phyloP scores from a whole-genome alignment of 2,113 vertebrate genomes.

The Semnornis frantzii region DNA sequence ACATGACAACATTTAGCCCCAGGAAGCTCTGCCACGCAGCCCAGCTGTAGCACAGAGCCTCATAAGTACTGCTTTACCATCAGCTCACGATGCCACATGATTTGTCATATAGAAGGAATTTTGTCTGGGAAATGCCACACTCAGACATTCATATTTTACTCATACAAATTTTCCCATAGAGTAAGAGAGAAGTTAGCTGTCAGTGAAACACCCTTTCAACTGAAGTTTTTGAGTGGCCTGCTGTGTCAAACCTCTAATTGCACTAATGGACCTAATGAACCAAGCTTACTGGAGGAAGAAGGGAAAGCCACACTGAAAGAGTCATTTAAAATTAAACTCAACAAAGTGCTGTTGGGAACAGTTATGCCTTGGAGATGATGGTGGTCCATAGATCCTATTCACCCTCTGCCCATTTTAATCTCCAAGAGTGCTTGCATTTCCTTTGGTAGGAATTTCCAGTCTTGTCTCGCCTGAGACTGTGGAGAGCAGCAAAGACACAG shows the following conservation, averaged over 20 bases:
- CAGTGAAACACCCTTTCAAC: conserved; percentile 16
- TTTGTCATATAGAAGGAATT: background rate
- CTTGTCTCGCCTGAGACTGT: background rate
- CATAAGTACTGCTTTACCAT: background rate
- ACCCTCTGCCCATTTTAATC: background rate
- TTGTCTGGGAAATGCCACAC: background rate
- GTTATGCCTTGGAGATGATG: background rate
- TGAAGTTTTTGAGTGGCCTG: conserved; percentile 18
- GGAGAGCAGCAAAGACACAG: background rate
- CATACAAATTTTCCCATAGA: background rate
- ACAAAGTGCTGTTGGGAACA: background rate
- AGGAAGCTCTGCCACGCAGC: background rate
- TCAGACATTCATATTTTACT: background rate
- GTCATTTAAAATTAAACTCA: conserved; percentile 36
- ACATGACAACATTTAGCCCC: background rate
- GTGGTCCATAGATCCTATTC: background rate
- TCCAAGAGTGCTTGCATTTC: background rate
- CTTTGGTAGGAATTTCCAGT: background rate
- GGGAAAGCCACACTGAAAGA: background rate
- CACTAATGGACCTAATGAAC: conserved; percentile 59
- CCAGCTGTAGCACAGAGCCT: background rate
- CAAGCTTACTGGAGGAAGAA: background rate
- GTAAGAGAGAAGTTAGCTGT: background rate
- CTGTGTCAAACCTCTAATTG: conserved; percentile 17
- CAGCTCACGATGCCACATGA: background rate